These are phyloP conservation scores for Dichetophora obliterata DNA, from an alignment of 2,888 invertebrate genomes.

Conservation along the genomic window DNA sequence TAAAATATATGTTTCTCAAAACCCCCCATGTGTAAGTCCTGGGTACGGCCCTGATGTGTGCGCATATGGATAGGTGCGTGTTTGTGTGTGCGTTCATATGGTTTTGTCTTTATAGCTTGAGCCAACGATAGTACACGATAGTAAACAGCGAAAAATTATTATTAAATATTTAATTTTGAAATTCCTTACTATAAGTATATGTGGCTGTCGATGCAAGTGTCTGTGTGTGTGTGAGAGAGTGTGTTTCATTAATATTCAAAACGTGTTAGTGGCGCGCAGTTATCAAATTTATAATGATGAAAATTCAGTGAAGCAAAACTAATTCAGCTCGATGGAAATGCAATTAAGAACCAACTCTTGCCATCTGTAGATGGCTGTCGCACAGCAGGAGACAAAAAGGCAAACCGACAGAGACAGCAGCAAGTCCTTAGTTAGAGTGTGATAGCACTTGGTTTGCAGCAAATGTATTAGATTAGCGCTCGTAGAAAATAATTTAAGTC, in stretches of 20 bases:
- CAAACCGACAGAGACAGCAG: too few species aligned
- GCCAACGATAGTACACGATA: background rate
- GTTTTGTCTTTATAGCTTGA: background rate
- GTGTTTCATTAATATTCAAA: conserved; percentile 30
- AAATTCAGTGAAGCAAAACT: conserved; percentile 24
- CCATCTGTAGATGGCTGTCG: too few species aligned
- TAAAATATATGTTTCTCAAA: too few species aligned
- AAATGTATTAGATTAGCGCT: too few species aligned
- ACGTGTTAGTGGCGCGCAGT: conserved; percentile 23
- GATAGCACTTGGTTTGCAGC: too few species aligned
- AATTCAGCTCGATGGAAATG: conserved; percentile 30
- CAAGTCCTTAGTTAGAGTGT: too few species aligned
- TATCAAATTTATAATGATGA: conserved; percentile 34
- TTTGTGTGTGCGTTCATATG: too few species aligned
- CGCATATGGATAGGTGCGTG: too few species aligned
- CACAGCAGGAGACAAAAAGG: too few species aligned
- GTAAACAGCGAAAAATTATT: background rate
- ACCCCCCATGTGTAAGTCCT: too few species aligned
- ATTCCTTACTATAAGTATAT: background rate
- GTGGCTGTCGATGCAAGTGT: background rate
- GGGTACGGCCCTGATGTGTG: too few species aligned
- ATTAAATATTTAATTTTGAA: background rate
- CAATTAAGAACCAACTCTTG: conserved; percentile 15
- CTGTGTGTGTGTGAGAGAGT: background rate
- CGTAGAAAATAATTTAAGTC: too few species aligned